Evolutionary conservation across 2,888 invertebrate species (phyloP), one percentile per base, ranked within the genome.

Genomic region (Tachina fera): DNA sequence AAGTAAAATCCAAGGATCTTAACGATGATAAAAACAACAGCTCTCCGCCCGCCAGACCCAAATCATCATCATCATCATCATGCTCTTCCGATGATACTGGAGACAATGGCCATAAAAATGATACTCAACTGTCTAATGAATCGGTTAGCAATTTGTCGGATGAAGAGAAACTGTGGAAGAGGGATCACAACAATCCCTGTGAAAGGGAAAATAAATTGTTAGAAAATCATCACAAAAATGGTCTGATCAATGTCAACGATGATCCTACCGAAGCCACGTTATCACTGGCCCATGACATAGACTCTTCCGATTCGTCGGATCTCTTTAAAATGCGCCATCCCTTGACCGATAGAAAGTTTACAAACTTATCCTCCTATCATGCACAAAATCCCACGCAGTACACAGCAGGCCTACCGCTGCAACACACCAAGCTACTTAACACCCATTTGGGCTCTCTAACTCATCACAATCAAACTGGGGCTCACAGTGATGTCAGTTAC

Each of bases 251-350:
- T 43, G n/a, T 43, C 43, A 76, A 72, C 19, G 87, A 88, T 56
- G 88, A 89, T 86, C 88, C 87, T 41, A 89, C 88, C 1, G 90
- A 90, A 16, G 88, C 89, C 5, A 90, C 89, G 14, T 89, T 90
- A 9, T 91, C 90, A 0, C 56, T 91, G 39, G 88, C 88, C 0
- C 89, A 88, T 10, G 91, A 90, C 85, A 88, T 88, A 0, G 91
- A 91, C 14, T 91, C 92, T 11, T 91, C 91, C 0, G 91, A 91
- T 45, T 91, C 91, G 1, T 90, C 89, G 31, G 88, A 90, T 45
- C 89, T 89, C 14, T 88, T 89, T 6, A 89, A 89, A 39, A 87
- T 94, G 95, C 8, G 94, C 94, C 77, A 83, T 60, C 77, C 83
- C 9, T 41, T 83, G 47, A 11, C n/a, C 19, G 83, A 83, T 43